Conservation (phyloP, 1,140 invertebrate genomes). For the Eueides isabella region DNA sequence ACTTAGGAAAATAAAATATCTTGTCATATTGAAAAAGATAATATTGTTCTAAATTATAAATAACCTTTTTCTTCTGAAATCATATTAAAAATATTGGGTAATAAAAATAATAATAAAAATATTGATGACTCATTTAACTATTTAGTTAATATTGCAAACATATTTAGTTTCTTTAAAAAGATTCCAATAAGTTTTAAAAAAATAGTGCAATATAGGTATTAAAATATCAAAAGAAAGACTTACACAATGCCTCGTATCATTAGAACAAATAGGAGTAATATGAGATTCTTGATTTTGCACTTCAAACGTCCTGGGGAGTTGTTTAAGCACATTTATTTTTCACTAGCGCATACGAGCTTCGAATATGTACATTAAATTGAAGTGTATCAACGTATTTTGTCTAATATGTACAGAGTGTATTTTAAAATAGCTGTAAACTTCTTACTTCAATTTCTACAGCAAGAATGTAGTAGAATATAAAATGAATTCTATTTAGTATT, state of each 20-base stretch:
- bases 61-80: too few species aligned
- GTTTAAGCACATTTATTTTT: conserved; percentile 29
- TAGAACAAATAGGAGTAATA: conserved; percentile 12
- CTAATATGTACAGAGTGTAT: neutral
- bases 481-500: neutral
- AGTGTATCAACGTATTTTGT: neutral
- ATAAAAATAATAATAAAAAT: too few species aligned
- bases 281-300: conserved; percentile 20
- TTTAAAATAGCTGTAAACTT: too few species aligned
- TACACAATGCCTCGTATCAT: neutral
- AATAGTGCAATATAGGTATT: neutral
- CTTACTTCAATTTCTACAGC: too few species aligned
- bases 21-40: neutral
- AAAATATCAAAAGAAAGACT: neutral
- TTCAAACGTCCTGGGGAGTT: conserved; percentile 17
- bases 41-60: too few species aligned
- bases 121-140: too few species aligned
- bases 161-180: neutral
- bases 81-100: too few species aligned
- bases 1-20: neutral
- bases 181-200: neutral
- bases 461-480: too few species aligned
- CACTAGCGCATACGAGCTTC: neutral
- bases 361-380: neutral
- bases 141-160: too few species aligned